These are phyloP conservation scores for Chymomyza procnemis DNA, from an alignment of 2,888 invertebrate genomes.

Conservation along the genomic window DNA sequence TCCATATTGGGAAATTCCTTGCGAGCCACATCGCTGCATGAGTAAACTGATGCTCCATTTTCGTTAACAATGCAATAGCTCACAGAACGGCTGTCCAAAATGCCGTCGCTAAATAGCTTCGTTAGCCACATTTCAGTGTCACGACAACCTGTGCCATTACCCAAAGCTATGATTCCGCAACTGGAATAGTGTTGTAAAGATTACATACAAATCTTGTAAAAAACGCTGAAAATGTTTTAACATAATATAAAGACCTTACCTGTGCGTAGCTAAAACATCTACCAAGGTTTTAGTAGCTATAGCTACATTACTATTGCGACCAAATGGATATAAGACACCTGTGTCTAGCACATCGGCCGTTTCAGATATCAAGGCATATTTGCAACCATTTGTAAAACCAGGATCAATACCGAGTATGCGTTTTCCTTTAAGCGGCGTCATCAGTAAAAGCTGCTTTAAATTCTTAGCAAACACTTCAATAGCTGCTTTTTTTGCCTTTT, in stretches of 20 bases:
- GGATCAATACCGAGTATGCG: conserved; percentile 93
- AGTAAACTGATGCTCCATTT: conserved; percentile 95
- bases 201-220: neutral
- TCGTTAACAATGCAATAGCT: conserved; percentile 92
- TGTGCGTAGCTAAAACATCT: conserved; percentile 81
- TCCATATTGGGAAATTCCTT: conserved; percentile 92
- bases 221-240: neutral
- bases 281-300: conserved; percentile 71
- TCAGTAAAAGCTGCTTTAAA: conserved; percentile 88
- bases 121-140: conserved; percentile 89
- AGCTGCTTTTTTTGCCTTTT: conserved; percentile 88
- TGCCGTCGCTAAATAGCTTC: conserved; percentile 80
- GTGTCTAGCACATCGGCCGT: conserved; percentile 85
- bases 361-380: conserved; percentile 88
- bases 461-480: conserved; percentile 91
- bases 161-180: conserved; percentile 90
- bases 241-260: conserved; percentile 77
- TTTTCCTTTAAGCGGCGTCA: conserved; percentile 88
- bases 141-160: conserved; percentile 94
- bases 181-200: conserved; percentile 76
- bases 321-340: conserved; percentile 84
- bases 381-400: conserved; percentile 93
- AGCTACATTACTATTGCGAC: conserved; percentile 74
- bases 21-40: conserved; percentile 89
- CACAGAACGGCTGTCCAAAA: conserved; percentile 80